A percentile compares a stretch with the other conserved stretches of the same genome.
These are phyloP conservation scores for Columbina picui DNA, from an alignment of 2,113 vertebrate genomes.

Conservation along the genomic window DNA sequence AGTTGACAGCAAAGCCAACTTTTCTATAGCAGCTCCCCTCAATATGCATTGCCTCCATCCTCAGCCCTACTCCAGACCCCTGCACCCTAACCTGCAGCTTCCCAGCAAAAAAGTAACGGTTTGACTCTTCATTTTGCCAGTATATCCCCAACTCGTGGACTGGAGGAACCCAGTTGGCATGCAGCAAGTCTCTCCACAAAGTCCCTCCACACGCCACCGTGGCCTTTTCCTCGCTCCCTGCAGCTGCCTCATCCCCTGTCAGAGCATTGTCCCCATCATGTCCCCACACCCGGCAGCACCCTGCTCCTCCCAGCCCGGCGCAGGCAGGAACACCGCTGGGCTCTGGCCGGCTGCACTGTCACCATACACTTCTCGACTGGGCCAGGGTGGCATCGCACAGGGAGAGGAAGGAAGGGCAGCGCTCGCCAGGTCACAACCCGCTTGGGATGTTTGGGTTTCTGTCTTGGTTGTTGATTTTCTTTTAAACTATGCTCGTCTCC, in stretches of 20 bases:
- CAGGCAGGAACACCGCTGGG: background rate
- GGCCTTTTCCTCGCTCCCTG: background rate
- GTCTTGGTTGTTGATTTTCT: slow-evolving; percentile 19
- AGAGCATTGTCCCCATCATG: background rate
- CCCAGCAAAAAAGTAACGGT: background rate
- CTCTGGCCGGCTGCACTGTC: background rate
- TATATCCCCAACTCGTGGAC: background rate
- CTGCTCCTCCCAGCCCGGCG: background rate
- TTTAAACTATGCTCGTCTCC: background rate
- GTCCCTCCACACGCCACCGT: background rate
- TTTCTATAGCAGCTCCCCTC: background rate
- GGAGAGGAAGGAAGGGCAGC: background rate
- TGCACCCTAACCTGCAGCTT: background rate
- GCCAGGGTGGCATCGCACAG: background rate
- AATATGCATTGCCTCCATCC: background rate
- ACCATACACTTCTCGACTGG: rapidly evolving
- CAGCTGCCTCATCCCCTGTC: background rate
- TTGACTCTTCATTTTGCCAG: background rate
- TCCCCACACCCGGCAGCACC: background rate
- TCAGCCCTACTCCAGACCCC: background rate
- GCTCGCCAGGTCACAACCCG: background rate
- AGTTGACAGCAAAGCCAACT: background rate
- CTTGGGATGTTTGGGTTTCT: background rate
- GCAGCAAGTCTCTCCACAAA: background rate
- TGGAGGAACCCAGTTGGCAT: background rate